These are phyloP conservation scores for Acronicta leporina DNA, from an alignment of 2,888 invertebrate species.

Conservation along the genomic window DNA sequence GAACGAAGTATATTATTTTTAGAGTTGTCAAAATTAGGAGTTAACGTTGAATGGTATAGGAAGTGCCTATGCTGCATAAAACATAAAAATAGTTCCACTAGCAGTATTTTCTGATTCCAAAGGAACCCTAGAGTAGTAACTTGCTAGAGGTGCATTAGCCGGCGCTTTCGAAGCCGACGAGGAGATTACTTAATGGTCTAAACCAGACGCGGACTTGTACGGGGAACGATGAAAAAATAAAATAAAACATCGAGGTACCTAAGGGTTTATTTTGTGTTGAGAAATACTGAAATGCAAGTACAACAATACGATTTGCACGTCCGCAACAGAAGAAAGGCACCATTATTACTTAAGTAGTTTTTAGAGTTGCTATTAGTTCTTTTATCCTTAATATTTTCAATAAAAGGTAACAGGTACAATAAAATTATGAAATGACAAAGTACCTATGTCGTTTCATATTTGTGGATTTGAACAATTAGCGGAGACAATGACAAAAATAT, in stretches of 20 bases:
- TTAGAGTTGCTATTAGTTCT: slow-evolving; percentile 6
- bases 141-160: slow-evolving; percentile 71
- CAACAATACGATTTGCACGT: slow-evolving; percentile 51
- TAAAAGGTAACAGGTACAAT: background rate
- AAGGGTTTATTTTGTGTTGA: slow-evolving; percentile 64
- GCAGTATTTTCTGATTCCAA: slow-evolving; percentile 42
- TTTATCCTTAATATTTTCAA: background rate
- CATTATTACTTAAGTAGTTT: slow-evolving; percentile 30
- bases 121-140: slow-evolving; percentile 58
- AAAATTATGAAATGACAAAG: no score
- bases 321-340: slow-evolving; percentile 16
- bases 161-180: slow-evolving; percentile 63
- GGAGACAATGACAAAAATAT: no score
- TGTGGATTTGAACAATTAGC: no score
- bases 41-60: no score
- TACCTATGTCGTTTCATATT: no score
- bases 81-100: no score
- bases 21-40: no score
- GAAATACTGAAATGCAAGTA: slow-evolving; percentile 58
- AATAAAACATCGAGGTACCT: slow-evolving; percentile 51
- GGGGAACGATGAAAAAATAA: slow-evolving; percentile 57
- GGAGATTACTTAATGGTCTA: slow-evolving; percentile 74
- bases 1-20: no score
- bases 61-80: no score
- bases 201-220: slow-evolving; percentile 65